Evolutionary conservation across 2,113 vertebrate genomes (phyloP).

Genomic region (Chloroceryle aenea): DNA sequence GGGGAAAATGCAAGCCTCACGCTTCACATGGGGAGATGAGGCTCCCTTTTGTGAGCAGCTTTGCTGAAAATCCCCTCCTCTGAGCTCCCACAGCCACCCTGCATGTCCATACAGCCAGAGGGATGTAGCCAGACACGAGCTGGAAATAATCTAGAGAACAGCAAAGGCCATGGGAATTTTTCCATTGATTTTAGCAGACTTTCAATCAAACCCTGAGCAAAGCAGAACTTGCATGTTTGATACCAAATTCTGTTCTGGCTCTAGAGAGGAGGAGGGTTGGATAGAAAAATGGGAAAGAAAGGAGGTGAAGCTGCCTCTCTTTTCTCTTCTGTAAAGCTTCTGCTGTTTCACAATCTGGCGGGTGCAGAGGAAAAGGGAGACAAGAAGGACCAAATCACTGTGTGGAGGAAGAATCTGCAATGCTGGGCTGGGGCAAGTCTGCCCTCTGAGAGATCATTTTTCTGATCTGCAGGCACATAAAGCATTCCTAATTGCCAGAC

Average conservation of each 20-base stretch:
- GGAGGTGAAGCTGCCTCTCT: background rate
- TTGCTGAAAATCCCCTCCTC: background rate
- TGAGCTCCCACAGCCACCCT: background rate
- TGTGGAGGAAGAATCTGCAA: background rate
- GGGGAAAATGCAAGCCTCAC: background rate
- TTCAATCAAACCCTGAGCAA: background rate
- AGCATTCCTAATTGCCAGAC: slow-evolving; percentile 37
- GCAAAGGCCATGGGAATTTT: background rate
- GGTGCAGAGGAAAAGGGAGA: background rate
- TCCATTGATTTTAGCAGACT: background rate
- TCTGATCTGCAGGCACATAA: slow-evolving; percentile 47
- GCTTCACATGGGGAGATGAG: background rate
- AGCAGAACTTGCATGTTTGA: background rate
- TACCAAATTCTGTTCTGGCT: background rate
- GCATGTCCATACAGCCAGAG: background rate
- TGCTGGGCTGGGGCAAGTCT: background rate
- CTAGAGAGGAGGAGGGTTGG: background rate
- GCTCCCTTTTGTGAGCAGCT: background rate
- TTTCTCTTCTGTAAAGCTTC: background rate
- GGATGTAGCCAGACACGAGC: background rate
- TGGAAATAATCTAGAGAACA: background rate
- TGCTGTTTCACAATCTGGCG: background rate
- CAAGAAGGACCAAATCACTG: background rate
- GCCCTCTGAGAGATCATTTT: background rate
- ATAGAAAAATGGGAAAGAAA: background rate